Evolutionary conservation across 2,888 invertebrate genomes (phyloP), one percentile per base, ranked within the genome.

Genomic region (Chesias legatella): DNA sequence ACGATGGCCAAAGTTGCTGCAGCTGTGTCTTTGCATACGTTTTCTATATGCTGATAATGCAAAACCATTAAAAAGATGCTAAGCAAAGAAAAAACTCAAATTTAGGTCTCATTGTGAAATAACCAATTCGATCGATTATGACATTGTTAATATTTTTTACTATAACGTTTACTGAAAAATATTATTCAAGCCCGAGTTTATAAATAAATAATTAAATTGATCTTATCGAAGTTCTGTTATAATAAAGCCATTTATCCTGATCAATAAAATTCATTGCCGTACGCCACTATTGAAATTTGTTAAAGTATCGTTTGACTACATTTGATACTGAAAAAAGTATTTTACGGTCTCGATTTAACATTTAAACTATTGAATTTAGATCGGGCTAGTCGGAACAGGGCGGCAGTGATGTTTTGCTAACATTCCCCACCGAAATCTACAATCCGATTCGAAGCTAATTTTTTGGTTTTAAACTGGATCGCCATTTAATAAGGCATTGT

Each of bases 401-500:
- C 32, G 41, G 27, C 9, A 43, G 21, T 8, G 29, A 42, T 43
- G 48, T 55, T 52, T 55, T 52, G 44, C 38, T 27, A 33, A 38
- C 55, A 55, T 55, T 52, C 48, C 41, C 39, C 30, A 29, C 21
- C 33, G 29, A 34, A 37, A 37, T 27, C 28, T 42, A 32, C 31
- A 42, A 34, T 25, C 24, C 38, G 33, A 44, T 38, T 46, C 37
- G 33, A 50, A 38, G 32, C 39, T 42, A 24, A 34, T 48, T 56
- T 51, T 53, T 51, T 47, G 51, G 55, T 48, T 58, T 51, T 51
- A 63, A 69, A 63, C 65, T 67, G 65, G 61, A 67, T 67, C 62
- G 56, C 55, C 66, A 58, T 63, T 58, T 66, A 67, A 73, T 69
- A 70, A 75, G 73, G 71, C 73, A 79, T 78, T 72, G 75, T 73